Evolutionary conservation across 2,888 invertebrate genomes (phyloP), one percentile per base, ranked within the genome.

Genomic region (Drosophila melanocephala): DNA sequence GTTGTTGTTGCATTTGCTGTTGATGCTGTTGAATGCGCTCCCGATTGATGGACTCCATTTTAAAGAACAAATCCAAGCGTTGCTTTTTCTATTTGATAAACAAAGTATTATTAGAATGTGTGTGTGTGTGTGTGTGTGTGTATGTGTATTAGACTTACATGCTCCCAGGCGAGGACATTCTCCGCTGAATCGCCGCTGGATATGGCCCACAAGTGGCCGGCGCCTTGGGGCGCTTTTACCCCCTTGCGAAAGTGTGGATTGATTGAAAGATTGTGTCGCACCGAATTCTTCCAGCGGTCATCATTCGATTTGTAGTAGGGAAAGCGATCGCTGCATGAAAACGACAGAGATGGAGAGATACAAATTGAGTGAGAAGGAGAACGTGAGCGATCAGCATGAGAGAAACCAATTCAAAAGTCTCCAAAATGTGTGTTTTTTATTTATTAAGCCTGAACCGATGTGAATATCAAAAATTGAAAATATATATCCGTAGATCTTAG

Each of bases 261-360:
- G 91, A 98, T 98, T 42, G 97, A 97, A 22, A 98, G 94, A 93
- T 98, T 98, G 93, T 98, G 98, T 79, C 98, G 95, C 2, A 98
- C 97, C 0, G 97, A 98, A 92, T 98, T 98, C 94, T 98, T 98
- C 98, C 98, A 98, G 87, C 97, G 95, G 92, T 98, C 98, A 87
- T 98, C 98, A 91, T 97, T 97, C 50, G 97, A 96, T 92, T 97
- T 97, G 94, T 97, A 98, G 93, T 96, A 98, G 0, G 97, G 97
- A 93, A 97, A 98, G 72, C 96, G 97, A 91, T 97, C 97, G 5
- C 98, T 98, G 75, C 64, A 80, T 19, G 14, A 39, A 78, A 63
- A 22, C 50, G 52, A 77, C 3, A 62, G n/a, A 12, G 28, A 28
- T 16, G 28, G 28, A 37, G 3, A 30, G 42, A 42, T 3, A 28